Base-by-base conservation (phyloP, 2,888 invertebrate genomes). In the Belgica antarctica region DNA sequence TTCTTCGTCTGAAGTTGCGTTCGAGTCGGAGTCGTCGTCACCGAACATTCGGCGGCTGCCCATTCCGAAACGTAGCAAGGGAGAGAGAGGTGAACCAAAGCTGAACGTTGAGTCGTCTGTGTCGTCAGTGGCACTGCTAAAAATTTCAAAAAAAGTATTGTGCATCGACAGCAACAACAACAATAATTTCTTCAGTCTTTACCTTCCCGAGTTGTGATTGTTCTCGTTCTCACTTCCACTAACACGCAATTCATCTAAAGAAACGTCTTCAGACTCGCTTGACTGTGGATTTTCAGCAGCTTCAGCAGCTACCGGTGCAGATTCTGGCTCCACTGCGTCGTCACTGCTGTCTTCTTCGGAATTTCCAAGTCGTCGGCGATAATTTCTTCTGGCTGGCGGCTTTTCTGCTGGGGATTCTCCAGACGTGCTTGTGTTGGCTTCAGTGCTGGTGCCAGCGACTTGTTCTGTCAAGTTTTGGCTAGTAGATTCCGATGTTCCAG, bases 21-120 rank as follows among this genome's bases (percentile, higher is more conserved):
- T 47, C 1, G 65, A 65, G 25, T 68, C 68, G 10, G 47, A 34
- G 12, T 68, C 63, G 15, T 34, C 34, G 8, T 41, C 34, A 19
- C 24, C 63, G 28, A 47, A 47, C 3, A 31, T 15, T 7, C 68
- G 28, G 10, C 68, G 19, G 34, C 28, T 66, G 5, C 68, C 68
- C 17, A 68, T 12, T 1, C 68, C 68, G 12, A 68, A 57, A 4
- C 68, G 28, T 10, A 68, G 5, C 7, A 68, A 12, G 19, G 68
- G 68, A 3, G 68, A 68, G 1, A 68, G 57, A 17, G 57, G 57
- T 0, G 68, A 68, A 12, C 25, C 57, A 27, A 47, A 68, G 22
- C 31, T 31, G 24, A 68, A 68, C n/a, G 28, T 19, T 10, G 68
- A 68, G 31, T 68, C 52, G 41, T 41, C 66, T 5, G 65, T 27